These are phyloP conservation scores for Tetraneura akinire DNA, from an alignment of 1,140 invertebrate species.

Conservation along the genomic window DNA sequence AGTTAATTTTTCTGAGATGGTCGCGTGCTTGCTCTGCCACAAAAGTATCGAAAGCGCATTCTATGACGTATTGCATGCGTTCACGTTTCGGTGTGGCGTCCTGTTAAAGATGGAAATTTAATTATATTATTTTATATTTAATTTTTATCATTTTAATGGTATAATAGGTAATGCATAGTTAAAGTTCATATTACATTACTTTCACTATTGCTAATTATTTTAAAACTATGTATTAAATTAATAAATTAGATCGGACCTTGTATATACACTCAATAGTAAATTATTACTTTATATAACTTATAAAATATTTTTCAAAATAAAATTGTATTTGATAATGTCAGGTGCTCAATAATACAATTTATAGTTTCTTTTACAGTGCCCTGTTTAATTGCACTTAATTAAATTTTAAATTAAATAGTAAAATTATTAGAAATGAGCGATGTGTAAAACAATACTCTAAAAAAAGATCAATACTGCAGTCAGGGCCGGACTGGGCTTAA, in stretches of 20 bases:
- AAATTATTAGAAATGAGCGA: too few species aligned
- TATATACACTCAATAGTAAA: not conserved
- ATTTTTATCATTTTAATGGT: not conserved
- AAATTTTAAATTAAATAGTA: not conserved
- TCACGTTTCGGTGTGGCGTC: too few species aligned
- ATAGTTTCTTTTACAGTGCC: not conserved
- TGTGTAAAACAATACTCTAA: too few species aligned
- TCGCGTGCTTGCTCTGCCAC: too few species aligned
- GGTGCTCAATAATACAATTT: conserved; percentile 29
- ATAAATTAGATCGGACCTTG: not conserved
- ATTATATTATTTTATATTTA: not conserved
- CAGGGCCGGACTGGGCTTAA: too few species aligned
- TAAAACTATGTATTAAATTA: not conserved
- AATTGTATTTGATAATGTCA: not conserved
- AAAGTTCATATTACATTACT: not conserved
- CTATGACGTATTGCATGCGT: too few species aligned
- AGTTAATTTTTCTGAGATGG: too few species aligned
- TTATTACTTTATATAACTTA: not conserved
- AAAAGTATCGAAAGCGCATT: too few species aligned
- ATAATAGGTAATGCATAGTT: not conserved
- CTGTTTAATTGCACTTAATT: conserved; percentile 2
- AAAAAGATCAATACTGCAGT: too few species aligned
- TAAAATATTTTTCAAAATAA: not conserved
- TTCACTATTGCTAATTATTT: not conserved
- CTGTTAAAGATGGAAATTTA: too few species aligned